Conservation (phyloP, 1,140 invertebrate species). For the Diabrotica virgifera region DNA sequence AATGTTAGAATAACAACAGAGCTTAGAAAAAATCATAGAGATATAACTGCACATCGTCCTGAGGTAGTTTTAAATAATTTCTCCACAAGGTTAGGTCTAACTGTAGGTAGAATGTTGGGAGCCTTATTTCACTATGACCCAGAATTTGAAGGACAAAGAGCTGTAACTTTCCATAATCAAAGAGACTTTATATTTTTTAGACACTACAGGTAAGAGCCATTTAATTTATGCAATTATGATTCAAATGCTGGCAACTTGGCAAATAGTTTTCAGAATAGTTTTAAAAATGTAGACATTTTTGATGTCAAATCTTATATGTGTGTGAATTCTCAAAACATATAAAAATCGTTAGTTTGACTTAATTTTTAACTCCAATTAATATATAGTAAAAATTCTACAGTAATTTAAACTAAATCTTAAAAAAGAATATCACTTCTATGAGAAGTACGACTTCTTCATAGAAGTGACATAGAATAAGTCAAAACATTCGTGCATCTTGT, state of each 20-base stretch:
- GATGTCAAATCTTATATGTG: too few relatives aligned
- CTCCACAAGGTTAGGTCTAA: slow-evolving; percentile 86
- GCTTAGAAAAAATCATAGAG: slow-evolving; percentile 69
- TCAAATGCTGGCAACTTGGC: background rate
- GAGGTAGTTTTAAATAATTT: slow-evolving; percentile 98
- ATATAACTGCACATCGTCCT: slow-evolving; percentile 81
- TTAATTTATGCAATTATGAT: slow-evolving; percentile 6
- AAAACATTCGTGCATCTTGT: too few relatives aligned
- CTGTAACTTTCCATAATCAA: slow-evolving; percentile 98
- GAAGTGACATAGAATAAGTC: too few relatives aligned
- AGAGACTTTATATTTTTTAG: slow-evolving; percentile 98
- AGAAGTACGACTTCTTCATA: too few relatives aligned
- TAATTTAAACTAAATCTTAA: too few relatives aligned
- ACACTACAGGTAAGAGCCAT: slow-evolving; percentile 80
- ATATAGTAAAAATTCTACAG: too few relatives aligned
- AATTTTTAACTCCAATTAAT: too few relatives aligned
- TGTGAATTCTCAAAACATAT: too few relatives aligned
- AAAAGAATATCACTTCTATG: too few relatives aligned
- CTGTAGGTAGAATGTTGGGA: slow-evolving; percentile 90
- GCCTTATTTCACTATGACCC: slow-evolving; percentile 95
- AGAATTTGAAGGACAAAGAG: slow-evolving; percentile 87
- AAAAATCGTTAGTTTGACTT: too few relatives aligned
- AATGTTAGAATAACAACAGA: slow-evolving; percentile 83
- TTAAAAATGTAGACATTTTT: background rate
- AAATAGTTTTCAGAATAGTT: background rate